These are phyloP conservation scores for Lagocephalus sceleratus DNA, from an alignment of 2,797 vertebrate species.

Conservation along the genomic window DNA sequence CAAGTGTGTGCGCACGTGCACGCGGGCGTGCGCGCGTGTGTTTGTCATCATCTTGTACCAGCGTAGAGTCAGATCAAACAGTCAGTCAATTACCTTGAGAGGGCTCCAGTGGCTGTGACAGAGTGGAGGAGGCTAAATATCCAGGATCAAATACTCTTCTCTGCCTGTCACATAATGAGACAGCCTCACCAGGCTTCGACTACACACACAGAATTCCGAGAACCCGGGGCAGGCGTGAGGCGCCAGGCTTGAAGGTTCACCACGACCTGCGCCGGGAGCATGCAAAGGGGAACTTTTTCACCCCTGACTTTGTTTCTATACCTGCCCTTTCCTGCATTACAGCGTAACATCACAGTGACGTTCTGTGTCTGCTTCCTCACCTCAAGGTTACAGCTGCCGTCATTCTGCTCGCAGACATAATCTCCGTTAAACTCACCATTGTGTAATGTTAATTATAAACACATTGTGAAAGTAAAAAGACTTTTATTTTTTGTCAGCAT, in stretches of 20 bases:
- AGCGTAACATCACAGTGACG: constrained; percentile 17
- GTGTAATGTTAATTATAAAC: constrained; percentile 37
- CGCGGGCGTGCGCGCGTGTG: constrained; percentile 29
- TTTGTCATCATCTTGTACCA: constrained; percentile 35
- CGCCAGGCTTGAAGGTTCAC: constrained; percentile 28
- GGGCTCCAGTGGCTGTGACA: constrained; percentile 69
- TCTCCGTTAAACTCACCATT: constrained; percentile 28
- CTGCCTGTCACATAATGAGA: constrained; percentile 64
- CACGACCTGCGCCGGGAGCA: constrained; percentile 32
- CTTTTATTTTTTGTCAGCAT: constrained; percentile 16
- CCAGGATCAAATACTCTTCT: constrained; percentile 67
- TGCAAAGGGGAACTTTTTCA: constrained; percentile 22
- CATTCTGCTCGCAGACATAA: constrained; percentile 20
- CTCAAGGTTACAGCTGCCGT: constrained; percentile 33
- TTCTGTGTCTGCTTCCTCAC: constrained; percentile 13
- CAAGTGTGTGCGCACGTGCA: constrained; percentile 18
- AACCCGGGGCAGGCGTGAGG: constrained; percentile 39
- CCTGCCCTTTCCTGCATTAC: constrained; percentile 12
- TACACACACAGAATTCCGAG: constrained; percentile 53
- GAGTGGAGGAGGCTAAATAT: constrained; percentile 68
- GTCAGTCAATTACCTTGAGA: constrained; percentile 74
- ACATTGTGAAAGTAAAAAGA: constrained; percentile 28
- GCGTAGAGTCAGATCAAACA: constrained; percentile 69
- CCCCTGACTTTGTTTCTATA: constrained; percentile 20
- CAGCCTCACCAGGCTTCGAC: constrained; percentile 34